Evolutionary conservation across 2,113 vertebrate species (phyloP), one percentile per base, ranked within the genome.

Genomic region (Dasyornis broadbenti): DNA sequence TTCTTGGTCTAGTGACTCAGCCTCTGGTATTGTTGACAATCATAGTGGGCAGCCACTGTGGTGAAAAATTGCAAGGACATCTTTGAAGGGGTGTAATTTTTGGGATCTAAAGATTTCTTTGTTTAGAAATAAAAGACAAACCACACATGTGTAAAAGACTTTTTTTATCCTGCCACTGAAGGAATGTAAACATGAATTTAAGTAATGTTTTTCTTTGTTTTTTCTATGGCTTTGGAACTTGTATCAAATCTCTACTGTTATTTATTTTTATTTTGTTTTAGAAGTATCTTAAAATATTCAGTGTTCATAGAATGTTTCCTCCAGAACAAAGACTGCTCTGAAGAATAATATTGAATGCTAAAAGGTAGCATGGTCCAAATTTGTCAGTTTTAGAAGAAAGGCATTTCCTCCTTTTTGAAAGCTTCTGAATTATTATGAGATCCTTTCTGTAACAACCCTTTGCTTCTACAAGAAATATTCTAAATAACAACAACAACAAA

Each of bases 391-490:
- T 92, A 78, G 76, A 85, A 87, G 26, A 73, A 93, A 94, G 80
- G 26, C 14, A 49, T 69, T 95, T 94, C 50, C 60, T 77, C 30
- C 27, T 64, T 77, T 94, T 84, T 64, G 44, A 94, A 94, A 68
- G 18, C 42, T 92, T 90, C 39, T 79, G 82, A 81, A 77, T 92
- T 92, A 83, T 72, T 79, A 63, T 35, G 14, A 78, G 30, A 24
- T 91, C 31, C 30, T 72, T 86, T 72, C 31, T 72, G 30, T 63
- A 47, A 44, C 59, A 70, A 39, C 15, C 79, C 88, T 93, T 80
- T 94, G 82, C 91, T 96, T 93, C 83, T 82, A 72, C 83, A 92
- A 91, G 76, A 95, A 93, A 87, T 95, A 86, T 85, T 94, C 91
- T 78, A 71, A 95, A 93, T 84, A 92, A 86, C 81, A 89, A 96